A percentile compares a stretch with the other conserved stretches of the same genome.
Evolutionary conservation across 2,797 vertebrate species (phyloP).

Genomic region (Aselliscus stoliczkanus): DNA sequence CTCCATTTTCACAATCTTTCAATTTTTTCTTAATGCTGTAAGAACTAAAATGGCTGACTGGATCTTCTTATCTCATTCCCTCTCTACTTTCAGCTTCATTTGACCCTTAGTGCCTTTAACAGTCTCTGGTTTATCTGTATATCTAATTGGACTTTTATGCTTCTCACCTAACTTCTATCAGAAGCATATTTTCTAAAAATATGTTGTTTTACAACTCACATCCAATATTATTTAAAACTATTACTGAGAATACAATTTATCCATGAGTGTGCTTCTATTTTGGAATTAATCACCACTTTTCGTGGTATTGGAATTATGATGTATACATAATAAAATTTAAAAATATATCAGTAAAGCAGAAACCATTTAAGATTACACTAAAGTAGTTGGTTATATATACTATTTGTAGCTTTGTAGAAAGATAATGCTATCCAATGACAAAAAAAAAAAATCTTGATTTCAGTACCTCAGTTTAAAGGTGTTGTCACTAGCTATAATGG

Average conservation of each 20-base stretch:
- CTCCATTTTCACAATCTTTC: neutral
- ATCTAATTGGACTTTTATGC: neutral
- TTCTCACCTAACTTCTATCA: neutral
- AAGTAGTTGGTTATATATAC: neutral
- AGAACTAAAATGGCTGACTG: neutral
- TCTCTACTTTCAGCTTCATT: neutral
- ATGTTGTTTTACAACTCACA: neutral
- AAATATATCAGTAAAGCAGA: neutral
- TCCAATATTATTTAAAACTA: neutral
- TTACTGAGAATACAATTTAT: neutral
- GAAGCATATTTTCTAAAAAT: neutral
- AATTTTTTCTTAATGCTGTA: neutral
- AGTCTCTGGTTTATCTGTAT: neutral
- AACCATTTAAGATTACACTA: neutral
- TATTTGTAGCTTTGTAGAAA: neutral
- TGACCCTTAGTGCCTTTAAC: neutral
- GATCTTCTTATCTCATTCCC: neutral
- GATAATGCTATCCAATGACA: neutral
- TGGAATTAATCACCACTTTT: neutral
- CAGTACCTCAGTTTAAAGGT: neutral
- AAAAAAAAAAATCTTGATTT: neutral
- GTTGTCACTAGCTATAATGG: neutral
- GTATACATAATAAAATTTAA: neutral
- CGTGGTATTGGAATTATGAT: neutral
- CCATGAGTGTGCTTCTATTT: neutral